A percentile compares a stretch with the other conserved stretches of the same genome.
Conservation (phyloP, 1,140 invertebrate species). For the Papilio aristodemus region DNA sequence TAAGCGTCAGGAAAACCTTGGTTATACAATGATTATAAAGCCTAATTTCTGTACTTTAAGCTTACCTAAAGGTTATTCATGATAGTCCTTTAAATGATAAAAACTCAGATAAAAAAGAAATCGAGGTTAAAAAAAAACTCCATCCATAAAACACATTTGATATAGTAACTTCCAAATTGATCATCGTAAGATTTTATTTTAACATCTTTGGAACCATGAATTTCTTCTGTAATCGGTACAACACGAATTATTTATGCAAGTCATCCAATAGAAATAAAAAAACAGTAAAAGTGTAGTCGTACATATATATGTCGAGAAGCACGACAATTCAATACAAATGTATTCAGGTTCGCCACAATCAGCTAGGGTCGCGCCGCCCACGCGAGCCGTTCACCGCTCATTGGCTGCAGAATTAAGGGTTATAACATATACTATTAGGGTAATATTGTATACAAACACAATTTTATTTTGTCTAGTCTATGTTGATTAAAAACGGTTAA, state of each 20-base stretch:
- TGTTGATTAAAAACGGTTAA: too few relatives aligned
- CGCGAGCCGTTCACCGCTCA: conserved; percentile 53
- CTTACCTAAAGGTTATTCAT: too few relatives aligned
- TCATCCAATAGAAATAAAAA: background rate
- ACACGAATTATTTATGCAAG: conserved; percentile 3
- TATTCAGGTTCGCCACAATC: conserved; percentile 45
- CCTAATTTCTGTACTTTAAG: too few relatives aligned
- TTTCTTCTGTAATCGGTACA: background rate
- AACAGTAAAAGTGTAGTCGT: background rate
- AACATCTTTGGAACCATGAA: background rate
- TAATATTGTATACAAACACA: too few relatives aligned
- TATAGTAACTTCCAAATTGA: too few relatives aligned
- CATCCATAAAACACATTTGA: too few relatives aligned
- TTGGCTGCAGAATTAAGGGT: conserved; percentile 51
- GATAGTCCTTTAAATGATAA: too few relatives aligned
- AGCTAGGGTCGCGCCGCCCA: conserved; percentile 52
- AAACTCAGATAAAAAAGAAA: too few relatives aligned
- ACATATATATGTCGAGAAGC: background rate
- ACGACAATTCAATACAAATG: conserved; percentile 23
- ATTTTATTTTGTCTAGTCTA: too few relatives aligned
- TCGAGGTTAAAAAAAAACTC: too few relatives aligned
- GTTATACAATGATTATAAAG: too few relatives aligned
- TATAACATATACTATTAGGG: conserved; percentile 49
- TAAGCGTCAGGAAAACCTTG: too few relatives aligned
- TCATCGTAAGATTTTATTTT: background rate